Evolutionary conservation across 2,113 vertebrate species (phyloP).

Genomic region (Sinocyclocheilus anshuiensis): DNA sequence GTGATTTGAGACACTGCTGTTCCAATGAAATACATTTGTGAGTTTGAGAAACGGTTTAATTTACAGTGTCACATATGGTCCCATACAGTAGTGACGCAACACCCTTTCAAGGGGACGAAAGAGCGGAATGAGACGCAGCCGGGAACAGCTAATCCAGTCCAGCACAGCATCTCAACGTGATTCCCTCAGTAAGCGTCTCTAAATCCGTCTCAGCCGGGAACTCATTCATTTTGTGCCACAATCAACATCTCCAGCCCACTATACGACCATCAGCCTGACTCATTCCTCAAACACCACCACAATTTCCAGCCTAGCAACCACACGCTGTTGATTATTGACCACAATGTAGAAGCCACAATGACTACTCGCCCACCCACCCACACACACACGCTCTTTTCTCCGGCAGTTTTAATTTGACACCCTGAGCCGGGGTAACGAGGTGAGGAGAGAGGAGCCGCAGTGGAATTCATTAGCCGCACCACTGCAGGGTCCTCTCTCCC

Average conservation of each 20-base stretch:
- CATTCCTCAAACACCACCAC: conserved; percentile 25
- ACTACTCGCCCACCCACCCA: conserved; percentile 13
- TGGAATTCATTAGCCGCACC: conserved; percentile 96
- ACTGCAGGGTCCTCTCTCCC: conserved; percentile 89
- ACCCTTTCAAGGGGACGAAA: background rate
- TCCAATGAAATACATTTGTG: background rate
- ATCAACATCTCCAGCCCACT: conserved; percentile 11
- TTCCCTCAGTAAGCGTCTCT: background rate
- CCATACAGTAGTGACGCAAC: background rate
- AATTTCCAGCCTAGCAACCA: conserved; percentile 16
- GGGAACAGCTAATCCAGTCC: background rate
- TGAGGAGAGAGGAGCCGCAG: conserved; percentile 84
- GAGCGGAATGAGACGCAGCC: background rate
- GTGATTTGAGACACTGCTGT: background rate
- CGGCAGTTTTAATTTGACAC: conserved; percentile 96
- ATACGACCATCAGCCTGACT: conserved; percentile 16
- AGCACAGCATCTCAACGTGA: background rate
- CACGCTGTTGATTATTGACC: conserved; percentile 50
- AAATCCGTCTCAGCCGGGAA: background rate
- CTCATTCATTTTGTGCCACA: conserved; percentile 14
- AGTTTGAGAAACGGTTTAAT: background rate
- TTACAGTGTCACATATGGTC: background rate
- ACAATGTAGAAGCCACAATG: conserved; percentile 37
- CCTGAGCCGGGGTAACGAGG: conserved; percentile 91
- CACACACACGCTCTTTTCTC: conserved; percentile 64